These are phyloP conservation scores for Cryptus viduatorius DNA, from an alignment of 2,888 invertebrate species.

Conservation along the genomic window DNA sequence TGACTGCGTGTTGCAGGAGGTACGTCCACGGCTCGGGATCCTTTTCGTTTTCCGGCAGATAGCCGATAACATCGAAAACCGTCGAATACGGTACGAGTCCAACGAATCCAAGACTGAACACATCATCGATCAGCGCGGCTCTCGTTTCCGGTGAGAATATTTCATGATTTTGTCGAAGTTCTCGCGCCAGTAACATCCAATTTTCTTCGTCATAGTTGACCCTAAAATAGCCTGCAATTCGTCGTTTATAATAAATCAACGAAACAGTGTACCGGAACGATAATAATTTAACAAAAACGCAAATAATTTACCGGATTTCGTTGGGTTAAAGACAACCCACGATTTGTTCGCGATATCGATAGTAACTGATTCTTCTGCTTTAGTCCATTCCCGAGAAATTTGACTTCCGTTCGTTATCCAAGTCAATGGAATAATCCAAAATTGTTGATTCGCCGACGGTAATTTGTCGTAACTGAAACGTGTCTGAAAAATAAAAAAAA, in stretches of 20 bases:
- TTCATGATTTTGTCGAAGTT: slow-evolving; percentile 72
- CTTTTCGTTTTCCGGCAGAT: slow-evolving; percentile 84
- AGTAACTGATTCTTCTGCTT: slow-evolving; percentile 69
- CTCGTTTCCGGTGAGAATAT: slow-evolving; percentile 86
- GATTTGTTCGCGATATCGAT: slow-evolving; percentile 70
- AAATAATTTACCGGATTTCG: slow-evolving; percentile 74
- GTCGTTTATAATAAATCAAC: not conserved
- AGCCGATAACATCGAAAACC: slow-evolving; percentile 85
- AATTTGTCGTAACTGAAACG: slow-evolving; percentile 74
- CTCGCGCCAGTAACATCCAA: slow-evolving; percentile 80
- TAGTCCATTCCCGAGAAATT: slow-evolving; percentile 75
- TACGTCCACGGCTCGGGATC: slow-evolving; percentile 86
- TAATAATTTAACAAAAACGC: not conserved
- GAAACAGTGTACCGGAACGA: not conserved
- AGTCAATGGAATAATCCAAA: slow-evolving; percentile 79
- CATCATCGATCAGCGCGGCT: slow-evolving; percentile 87
- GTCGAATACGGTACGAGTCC: slow-evolving; percentile 83
- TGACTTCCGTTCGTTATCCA: slow-evolving; percentile 71
- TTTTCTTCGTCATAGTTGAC: slow-evolving; percentile 80
- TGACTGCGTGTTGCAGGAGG: slow-evolving; percentile 84
- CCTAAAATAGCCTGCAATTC: slow-evolving; percentile 82
- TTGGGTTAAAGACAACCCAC: slow-evolving; percentile 80
- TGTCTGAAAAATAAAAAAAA: slow-evolving; percentile 66
- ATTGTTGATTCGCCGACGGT: slow-evolving; percentile 62
- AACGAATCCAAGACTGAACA: slow-evolving; percentile 84